Evolutionary conservation across 2,888 invertebrate genomes (phyloP).

Genomic region (Hemaris fuciformis): DNA sequence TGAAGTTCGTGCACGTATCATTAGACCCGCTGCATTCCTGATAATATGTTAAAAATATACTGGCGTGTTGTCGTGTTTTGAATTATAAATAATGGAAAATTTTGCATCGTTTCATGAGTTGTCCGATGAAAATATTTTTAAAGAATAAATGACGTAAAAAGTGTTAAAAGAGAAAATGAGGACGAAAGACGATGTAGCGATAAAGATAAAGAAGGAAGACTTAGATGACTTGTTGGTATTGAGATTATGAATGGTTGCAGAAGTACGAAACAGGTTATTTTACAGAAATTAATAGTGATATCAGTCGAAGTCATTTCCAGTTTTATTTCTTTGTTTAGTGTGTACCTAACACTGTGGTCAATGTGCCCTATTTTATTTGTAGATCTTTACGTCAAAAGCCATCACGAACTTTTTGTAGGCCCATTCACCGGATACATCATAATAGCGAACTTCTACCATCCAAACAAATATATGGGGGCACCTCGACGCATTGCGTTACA

Average conservation of each 20-base stretch:
- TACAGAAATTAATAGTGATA: no score
- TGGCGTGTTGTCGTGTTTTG: background rate
- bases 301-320: no score
- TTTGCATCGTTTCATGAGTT: background rate
- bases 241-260: no score
- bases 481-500: slow-evolving; percentile 69
- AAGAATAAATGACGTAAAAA: no score
- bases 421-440: slow-evolving; percentile 37
- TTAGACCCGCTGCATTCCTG: slow-evolving; percentile 5
- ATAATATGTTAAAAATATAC: slow-evolving; percentile 1
- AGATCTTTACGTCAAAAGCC: slow-evolving; percentile 32
- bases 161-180: no score
- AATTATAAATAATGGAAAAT: background rate
- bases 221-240: no score
- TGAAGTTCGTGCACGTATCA: slow-evolving; percentile 10
- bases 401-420: slow-evolving; percentile 42
- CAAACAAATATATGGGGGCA: slow-evolving; percentile 53
- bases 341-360: background rate
- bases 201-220: no score
- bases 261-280: no score
- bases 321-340: background rate
- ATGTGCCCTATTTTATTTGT: slow-evolving; percentile 6
- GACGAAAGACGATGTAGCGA: no score
- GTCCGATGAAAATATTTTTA: no score
- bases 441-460: slow-evolving; percentile 50